A percentile compares a stretch with the other conserved stretches of the same genome.
phyloP scores from a whole-genome alignment of 2,888 invertebrate species.

The Drosophila neotestacea region DNA sequence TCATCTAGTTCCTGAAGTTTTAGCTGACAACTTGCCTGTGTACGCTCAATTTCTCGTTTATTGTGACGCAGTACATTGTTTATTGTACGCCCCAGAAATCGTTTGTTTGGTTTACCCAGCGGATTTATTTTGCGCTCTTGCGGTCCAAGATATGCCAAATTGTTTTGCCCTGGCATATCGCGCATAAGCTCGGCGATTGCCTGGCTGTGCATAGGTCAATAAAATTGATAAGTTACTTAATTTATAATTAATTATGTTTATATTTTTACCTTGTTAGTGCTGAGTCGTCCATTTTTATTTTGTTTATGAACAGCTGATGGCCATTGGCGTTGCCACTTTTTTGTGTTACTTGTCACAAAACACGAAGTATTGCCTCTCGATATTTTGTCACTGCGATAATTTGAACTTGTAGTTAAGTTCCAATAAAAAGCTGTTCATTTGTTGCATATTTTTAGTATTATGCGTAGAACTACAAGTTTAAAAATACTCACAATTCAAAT shows the following conservation, averaged over 20 bases:
- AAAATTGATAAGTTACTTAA: background rate
- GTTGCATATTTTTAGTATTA: too few species aligned
- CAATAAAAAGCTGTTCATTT: too few species aligned
- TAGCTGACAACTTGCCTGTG: constrained; percentile 62
- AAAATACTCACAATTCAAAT: too few species aligned
- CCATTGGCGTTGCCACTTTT: constrained; percentile 4
- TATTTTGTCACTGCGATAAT: too few species aligned
- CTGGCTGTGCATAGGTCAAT: constrained; percentile 48
- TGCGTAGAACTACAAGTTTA: too few species aligned
- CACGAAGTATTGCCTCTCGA: too few species aligned
- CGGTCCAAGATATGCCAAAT: constrained; percentile 1
- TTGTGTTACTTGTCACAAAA: too few species aligned
- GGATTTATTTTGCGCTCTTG: constrained; percentile 81
- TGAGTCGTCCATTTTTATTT: constrained; percentile 68
- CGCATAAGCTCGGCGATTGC: constrained; percentile 78
- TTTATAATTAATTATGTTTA: constrained; percentile 1
- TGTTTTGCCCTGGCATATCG: constrained; percentile 53
- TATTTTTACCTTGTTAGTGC: constrained; percentile 67
- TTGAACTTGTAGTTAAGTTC: too few species aligned
- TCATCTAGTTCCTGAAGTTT: constrained; percentile 78
- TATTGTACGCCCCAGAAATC: constrained; percentile 79
- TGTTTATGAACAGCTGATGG: constrained; percentile 24
- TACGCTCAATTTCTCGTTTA: constrained; percentile 66
- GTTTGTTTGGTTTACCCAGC: constrained; percentile 78
- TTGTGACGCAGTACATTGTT: constrained; percentile 76